These are phyloP conservation scores for Xenentodon cancila DNA, from an alignment of 2,797 vertebrate genomes.

Conservation along the genomic window DNA sequence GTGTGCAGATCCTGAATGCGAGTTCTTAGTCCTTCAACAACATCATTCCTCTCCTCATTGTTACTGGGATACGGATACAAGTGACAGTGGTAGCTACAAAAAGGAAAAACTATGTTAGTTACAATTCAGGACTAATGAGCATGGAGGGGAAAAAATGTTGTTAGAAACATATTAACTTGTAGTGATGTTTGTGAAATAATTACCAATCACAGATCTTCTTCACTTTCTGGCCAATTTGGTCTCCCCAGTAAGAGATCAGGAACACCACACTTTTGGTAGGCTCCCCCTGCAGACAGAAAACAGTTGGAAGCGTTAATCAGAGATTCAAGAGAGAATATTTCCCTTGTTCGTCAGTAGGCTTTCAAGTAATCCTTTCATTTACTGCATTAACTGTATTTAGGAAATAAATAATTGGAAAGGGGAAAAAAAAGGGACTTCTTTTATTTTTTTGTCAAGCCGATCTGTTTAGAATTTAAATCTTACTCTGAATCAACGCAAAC, in stretches of 20 bases:
- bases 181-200: slow-evolving; percentile 39
- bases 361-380: neutral
- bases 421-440: no score
- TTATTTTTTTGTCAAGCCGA: no score
- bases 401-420: no score
- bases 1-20: slow-evolving; percentile 95
- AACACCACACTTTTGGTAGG: slow-evolving; percentile 91
- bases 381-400: no score
- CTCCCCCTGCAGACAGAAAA: slow-evolving; percentile 83
- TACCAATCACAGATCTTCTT: slow-evolving; percentile 99
- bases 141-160: neutral
- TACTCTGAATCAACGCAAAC: no score
- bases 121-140: neutral
- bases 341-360: neutral
- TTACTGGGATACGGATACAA: slow-evolving; percentile 94
- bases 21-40: slow-evolving; percentile 89
- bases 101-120: slow-evolving; percentile 3
- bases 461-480: no score
- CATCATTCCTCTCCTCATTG: slow-evolving; percentile 87
- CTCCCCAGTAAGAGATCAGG: slow-evolving; percentile 97
- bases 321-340: neutral
- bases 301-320: neutral
- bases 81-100: slow-evolving; percentile 93
- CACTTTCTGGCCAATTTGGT: slow-evolving; percentile 98
- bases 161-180: neutral